Evolutionary conservation across 2,113 vertebrate genomes (phyloP).

Genomic region (Megaceryle torquata): DNA sequence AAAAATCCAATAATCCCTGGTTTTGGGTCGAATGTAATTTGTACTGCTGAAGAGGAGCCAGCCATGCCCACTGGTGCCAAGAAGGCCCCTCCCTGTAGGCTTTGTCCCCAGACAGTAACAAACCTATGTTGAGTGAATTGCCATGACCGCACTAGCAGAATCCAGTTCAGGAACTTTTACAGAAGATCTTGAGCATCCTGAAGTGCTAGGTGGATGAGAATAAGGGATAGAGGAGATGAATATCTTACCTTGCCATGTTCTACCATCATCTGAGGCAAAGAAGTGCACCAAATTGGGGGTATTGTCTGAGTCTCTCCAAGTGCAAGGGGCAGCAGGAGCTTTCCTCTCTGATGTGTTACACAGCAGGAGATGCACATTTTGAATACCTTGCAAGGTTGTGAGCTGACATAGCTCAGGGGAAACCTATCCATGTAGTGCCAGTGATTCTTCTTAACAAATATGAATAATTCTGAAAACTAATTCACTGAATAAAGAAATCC

Average conservation of each 20-base stretch:
- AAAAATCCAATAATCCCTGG: neutral
- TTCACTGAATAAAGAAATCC: conserved; percentile 42
- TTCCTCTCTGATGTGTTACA: neutral
- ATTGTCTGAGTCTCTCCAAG: neutral
- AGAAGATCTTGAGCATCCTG: neutral
- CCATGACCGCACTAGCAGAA: neutral
- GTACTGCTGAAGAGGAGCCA: neutral
- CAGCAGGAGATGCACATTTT: neutral
- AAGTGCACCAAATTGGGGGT: neutral
- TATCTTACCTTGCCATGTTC: neutral
- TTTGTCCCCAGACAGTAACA: neutral
- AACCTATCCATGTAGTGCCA: neutral
- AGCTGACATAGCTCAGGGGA: conserved; percentile 25
- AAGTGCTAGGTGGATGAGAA: neutral
- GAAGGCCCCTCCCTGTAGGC: neutral
- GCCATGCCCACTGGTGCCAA: neutral
- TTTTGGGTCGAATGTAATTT: neutral
- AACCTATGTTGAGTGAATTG: neutral
- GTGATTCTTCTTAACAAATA: conserved; percentile 21
- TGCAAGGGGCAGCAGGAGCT: neutral
- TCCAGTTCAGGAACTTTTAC: neutral
- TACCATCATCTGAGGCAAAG: neutral
- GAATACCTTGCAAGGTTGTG: neutral
- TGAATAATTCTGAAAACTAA: conserved; percentile 58
- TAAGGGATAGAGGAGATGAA: neutral